Evolutionary conservation across 64 coral and sea anemone genomes (phyloP).

Genomic region (Acropora yongei): DNA sequence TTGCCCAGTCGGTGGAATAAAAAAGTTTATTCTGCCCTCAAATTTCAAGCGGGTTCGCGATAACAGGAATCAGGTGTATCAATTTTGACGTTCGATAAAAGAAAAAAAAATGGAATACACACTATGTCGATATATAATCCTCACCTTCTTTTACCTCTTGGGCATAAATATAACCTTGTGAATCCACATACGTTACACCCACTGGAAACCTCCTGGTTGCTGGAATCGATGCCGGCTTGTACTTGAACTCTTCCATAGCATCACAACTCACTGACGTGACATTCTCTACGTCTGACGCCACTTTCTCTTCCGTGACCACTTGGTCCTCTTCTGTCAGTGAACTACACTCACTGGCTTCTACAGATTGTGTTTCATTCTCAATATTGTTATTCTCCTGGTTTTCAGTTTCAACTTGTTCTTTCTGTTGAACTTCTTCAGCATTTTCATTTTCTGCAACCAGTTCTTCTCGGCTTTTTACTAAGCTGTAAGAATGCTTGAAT

Average conservation of each 20-base stretch:
- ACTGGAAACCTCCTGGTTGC: slow-evolving; percentile 50
- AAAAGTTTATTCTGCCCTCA: too few species aligned
- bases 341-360: not conserved
- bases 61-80: too few species aligned
- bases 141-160: slow-evolving; percentile 89
- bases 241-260: slow-evolving; percentile 23
- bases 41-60: too few species aligned
- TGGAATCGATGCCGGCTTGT: slow-evolving; percentile 66
- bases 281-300: not conserved
- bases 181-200: slow-evolving; percentile 77
- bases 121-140: not conserved
- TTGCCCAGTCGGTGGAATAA: too few species aligned
- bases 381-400: not conserved
- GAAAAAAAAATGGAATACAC: not conserved
- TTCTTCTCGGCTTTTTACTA: slow-evolving; percentile 50
- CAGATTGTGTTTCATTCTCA: not conserved
- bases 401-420: not conserved
- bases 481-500: slow-evolving; percentile 55
- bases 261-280: not conserved
- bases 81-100: too few species aligned
- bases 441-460: not conserved
- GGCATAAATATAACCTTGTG: slow-evolving; percentile 82
- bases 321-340: slow-evolving; percentile 27
- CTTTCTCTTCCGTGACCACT: not conserved
- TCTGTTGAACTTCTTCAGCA: not conserved